Conservation (phyloP, 2,113 vertebrate genomes). For the Ceyx melanurus region DNA sequence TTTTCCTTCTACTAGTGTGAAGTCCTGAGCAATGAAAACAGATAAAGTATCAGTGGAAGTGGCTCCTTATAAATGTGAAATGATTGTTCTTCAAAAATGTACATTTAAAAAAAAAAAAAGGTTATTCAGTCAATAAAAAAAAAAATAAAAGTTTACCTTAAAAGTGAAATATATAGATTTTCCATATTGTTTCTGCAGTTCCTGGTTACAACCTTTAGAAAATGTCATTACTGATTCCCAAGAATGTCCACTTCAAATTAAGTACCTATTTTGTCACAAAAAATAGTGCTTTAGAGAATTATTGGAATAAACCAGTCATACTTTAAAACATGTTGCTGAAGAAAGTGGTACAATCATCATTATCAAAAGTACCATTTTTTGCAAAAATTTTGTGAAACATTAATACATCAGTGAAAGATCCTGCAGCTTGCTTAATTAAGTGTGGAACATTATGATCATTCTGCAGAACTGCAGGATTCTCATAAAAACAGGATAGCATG, state of each 20-base stretch:
- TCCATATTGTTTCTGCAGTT: neutral
- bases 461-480: neutral
- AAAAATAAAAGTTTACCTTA: neutral
- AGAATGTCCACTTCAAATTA: neutral
- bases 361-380: neutral
- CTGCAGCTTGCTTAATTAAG: constrained; percentile 3
- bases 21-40: neutral
- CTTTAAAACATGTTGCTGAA: neutral
- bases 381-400: neutral
- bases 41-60: neutral
- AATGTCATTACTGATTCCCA: neutral
- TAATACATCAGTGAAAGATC: neutral
- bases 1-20: neutral
- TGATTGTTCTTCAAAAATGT: neutral
- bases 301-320: neutral
- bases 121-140: neutral
- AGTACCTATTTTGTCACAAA: neutral
- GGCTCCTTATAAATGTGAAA: neutral
- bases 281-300: neutral
- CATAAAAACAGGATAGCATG: neutral
- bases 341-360: neutral
- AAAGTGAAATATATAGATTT: neutral
- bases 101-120: neutral
- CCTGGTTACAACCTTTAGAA: neutral
- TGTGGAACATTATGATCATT: neutral